phyloP scores from a whole-genome alignment of 2,888 invertebrate species.

The Kuschelorhynchus macadamiae region DNA sequence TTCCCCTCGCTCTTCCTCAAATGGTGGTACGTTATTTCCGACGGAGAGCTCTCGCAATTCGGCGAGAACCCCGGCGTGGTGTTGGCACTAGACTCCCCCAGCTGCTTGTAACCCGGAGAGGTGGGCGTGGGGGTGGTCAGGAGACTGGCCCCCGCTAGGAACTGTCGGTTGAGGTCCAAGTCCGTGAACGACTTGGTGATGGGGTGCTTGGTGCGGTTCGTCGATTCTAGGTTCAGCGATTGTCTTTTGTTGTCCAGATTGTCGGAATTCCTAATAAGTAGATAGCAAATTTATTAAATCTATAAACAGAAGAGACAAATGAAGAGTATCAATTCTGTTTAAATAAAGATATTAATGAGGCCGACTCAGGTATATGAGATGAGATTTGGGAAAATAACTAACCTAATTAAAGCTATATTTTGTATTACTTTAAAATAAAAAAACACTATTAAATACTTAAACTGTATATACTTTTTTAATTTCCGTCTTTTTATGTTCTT shows the following conservation, averaged over 20 bases:
- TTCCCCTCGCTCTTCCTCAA: conserved; percentile 46
- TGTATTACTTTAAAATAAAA: too few relatives aligned
- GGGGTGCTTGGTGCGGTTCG: conserved; percentile 37
- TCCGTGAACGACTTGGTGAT: conserved; percentile 66
- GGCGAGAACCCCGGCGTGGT: conserved; percentile 64
- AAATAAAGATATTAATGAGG: too few relatives aligned
- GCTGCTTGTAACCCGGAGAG: conserved; percentile 64
- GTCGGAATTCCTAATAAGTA: conserved; percentile 61
- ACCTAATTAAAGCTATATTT: too few relatives aligned
- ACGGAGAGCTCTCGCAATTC: conserved; percentile 55
- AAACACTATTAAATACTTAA: too few relatives aligned
- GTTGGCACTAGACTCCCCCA: conserved; percentile 64
- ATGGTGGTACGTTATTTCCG: conserved; percentile 55
- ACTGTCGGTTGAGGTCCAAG: conserved; percentile 60
- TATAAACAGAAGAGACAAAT: too few relatives aligned
- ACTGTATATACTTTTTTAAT: too few relatives aligned
- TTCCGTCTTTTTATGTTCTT: too few relatives aligned
- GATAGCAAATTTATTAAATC: too few relatives aligned
- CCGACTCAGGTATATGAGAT: too few relatives aligned
- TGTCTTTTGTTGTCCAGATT: conserved; percentile 62
- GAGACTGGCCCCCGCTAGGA: conserved; percentile 57
- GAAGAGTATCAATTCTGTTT: too few relatives aligned
- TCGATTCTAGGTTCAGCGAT: conserved; percentile 63
- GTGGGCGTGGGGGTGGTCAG: conserved; percentile 64
- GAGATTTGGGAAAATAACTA: too few relatives aligned